Conservation (phyloP, 2,113 vertebrate genomes). For the Lepidothrix coronata region DNA sequence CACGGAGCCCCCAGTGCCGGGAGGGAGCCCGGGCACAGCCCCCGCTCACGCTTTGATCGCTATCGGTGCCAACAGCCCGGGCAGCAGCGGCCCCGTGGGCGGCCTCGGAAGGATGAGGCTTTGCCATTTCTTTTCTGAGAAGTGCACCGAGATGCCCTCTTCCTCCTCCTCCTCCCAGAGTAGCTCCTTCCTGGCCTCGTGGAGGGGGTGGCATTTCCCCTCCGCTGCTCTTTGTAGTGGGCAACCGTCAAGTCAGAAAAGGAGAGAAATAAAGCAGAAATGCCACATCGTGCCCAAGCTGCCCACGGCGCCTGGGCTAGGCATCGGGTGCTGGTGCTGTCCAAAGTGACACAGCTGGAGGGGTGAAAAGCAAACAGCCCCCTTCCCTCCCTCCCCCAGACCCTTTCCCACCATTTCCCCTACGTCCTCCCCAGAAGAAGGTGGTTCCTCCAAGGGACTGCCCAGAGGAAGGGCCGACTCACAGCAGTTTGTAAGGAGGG, state of each 20-base stretch:
- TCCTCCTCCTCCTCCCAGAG: not conserved
- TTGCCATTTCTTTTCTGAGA: slow-evolving; percentile 34
- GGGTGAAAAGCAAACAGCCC: not conserved
- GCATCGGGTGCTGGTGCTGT: accelerated
- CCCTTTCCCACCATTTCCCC: not conserved
- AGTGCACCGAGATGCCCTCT: not conserved
- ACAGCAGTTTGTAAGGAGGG: accelerated
- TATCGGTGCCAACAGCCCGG: not conserved
- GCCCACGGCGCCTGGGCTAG: accelerated
- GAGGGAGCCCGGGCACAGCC: accelerated
- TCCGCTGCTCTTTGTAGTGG: not conserved
- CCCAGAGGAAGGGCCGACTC: not conserved
- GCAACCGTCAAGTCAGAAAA: not conserved
- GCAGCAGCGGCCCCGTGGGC: not conserved
- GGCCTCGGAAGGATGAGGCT: slow-evolving; percentile 40
- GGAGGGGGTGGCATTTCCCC: not conserved
- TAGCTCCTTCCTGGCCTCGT: not conserved
- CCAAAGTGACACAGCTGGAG: not conserved
- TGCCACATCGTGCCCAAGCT: accelerated
- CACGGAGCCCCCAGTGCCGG: accelerated
- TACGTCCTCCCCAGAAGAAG: not conserved
- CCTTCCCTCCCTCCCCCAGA: not conserved
- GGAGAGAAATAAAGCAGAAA: not conserved
- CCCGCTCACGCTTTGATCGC: not conserved
- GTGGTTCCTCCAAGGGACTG: not conserved